Percentiles rank a stretch among this genome's conserved stretches.
Evolutionary conservation across 2,113 vertebrate species (phyloP).

Genomic region (Bombycilla garrulus): DNA sequence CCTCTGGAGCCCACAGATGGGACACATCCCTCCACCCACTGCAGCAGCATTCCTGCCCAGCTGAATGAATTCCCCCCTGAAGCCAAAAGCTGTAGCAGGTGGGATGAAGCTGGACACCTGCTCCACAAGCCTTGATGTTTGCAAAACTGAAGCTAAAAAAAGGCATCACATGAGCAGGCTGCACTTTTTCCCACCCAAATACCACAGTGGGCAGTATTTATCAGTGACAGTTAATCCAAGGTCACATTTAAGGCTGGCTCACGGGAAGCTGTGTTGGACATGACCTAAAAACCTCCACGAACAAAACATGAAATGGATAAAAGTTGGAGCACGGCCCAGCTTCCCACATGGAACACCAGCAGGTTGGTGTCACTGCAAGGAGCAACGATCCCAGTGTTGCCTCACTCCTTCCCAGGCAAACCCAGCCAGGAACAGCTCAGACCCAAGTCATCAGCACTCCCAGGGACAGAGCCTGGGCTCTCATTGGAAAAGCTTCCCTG

Average conservation of each 20-base stretch:
- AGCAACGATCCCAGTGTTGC: background rate
- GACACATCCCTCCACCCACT: fast-evolving
- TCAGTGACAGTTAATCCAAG: background rate
- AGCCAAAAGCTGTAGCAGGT: background rate
- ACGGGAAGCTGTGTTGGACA: fast-evolving
- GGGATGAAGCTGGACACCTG: background rate
- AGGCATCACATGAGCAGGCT: background rate
- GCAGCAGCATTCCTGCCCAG: background rate
- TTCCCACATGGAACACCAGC: background rate
- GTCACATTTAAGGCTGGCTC: background rate
- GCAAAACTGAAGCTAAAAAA: background rate
- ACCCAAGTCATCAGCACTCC: background rate
- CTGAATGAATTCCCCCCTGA: background rate
- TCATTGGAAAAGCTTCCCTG: background rate
- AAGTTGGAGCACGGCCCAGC: background rate
- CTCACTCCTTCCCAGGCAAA: background rate
- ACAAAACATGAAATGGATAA: background rate
- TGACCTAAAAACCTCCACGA: background rate
- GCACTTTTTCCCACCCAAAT: background rate
- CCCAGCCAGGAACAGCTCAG: background rate
- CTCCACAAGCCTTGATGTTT: background rate
- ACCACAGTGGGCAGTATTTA: background rate
- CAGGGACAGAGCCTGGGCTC: background rate
- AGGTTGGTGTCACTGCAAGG: background rate
- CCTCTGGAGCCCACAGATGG: background rate